Percentiles rank a stretch among this genome's conserved stretches.
phyloP scores from a whole-genome alignment of 2,797 vertebrate species.

The Leptatherina wallacei region DNA sequence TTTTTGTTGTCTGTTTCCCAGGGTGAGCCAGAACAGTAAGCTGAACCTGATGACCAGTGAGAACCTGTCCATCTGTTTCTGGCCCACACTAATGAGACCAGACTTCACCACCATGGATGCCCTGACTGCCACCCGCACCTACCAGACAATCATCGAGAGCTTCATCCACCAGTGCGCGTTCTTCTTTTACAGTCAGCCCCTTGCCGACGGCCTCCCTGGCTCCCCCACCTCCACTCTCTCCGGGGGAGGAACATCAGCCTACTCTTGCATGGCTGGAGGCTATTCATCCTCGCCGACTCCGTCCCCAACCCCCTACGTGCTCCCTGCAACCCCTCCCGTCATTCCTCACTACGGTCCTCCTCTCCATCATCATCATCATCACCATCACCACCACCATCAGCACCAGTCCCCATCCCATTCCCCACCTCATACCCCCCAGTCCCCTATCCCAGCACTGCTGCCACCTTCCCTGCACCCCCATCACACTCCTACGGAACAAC shows the following conservation, averaged over 20 bases:
- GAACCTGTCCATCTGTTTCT: conserved; percentile 97
- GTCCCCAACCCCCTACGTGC: conserved; percentile 77
- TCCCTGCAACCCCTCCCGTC: conserved; percentile 76
- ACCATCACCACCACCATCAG: conserved; percentile 67
- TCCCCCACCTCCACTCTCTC: conserved; percentile 67
- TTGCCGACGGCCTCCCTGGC: conserved; percentile 82
- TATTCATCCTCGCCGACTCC: conserved; percentile 72
- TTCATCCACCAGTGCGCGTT: conserved; percentile 94
- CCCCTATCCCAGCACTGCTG: conserved; percentile 85
- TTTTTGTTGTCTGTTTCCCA: conserved; percentile 71
- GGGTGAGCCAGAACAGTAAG: conserved; percentile 91
- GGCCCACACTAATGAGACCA: conserved; percentile 94
- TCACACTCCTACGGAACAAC: conserved; percentile 87
- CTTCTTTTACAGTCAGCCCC: conserved; percentile 90
- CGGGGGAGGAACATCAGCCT: conserved; percentile 69
- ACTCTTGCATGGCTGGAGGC: conserved; percentile 76
- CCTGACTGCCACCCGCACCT: conserved; percentile 92
- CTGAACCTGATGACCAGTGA: conserved; percentile 95
- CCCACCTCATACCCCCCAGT: conserved; percentile 88
- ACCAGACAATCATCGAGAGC: conserved; percentile 98
- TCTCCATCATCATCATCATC: conserved; percentile 76
- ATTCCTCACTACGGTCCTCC: conserved; percentile 83
- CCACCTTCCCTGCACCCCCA: conserved; percentile 83
- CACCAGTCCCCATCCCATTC: conserved; percentile 89
- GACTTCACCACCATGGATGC: conserved; percentile 97